These are phyloP conservation scores for Pantherophis alleghaniensis DNA, from an alignment of 2,797 vertebrate species.

Conservation along the genomic window DNA sequence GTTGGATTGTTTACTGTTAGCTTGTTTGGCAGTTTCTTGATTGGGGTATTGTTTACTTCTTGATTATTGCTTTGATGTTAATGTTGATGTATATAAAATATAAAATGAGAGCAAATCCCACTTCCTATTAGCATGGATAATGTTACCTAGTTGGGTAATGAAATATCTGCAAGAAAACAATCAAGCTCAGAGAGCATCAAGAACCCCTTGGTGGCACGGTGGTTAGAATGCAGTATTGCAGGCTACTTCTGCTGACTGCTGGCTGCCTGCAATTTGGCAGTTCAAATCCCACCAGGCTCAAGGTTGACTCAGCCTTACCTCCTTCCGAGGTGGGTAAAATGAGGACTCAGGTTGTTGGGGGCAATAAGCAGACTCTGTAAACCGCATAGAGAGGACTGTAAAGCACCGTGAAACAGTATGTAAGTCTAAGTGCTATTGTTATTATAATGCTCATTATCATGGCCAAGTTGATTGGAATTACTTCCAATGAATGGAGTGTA, in stretches of 20 bases:
- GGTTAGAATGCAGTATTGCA: no score
- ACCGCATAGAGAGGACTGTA: no score
- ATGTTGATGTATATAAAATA: neutral
- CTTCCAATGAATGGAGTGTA: neutral
- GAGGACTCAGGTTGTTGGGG: no score
- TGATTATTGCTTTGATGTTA: neutral
- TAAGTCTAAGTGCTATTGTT: no score
- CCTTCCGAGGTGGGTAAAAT: no score
- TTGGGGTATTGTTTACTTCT: neutral
- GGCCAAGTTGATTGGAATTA: neutral
- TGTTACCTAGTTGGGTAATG: neutral
- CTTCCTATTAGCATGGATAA: neutral
- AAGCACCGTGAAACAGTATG: no score
- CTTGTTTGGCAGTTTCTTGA: neutral
- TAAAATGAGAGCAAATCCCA: neutral
- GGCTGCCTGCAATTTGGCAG: no score
- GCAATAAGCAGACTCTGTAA: no score
- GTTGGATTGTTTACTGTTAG: neutral
- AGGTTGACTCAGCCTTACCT: no score
- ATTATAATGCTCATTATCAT: neutral
- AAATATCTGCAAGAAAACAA: neutral
- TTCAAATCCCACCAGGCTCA: no score
- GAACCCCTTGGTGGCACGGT: neutral
- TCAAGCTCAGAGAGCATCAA: neutral
- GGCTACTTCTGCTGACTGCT: no score